Evolutionary conservation across 2,888 invertebrate genomes (phyloP), one percentile per base, ranked within the genome.

Genomic region (Rhorus exstirpatorius): DNA sequence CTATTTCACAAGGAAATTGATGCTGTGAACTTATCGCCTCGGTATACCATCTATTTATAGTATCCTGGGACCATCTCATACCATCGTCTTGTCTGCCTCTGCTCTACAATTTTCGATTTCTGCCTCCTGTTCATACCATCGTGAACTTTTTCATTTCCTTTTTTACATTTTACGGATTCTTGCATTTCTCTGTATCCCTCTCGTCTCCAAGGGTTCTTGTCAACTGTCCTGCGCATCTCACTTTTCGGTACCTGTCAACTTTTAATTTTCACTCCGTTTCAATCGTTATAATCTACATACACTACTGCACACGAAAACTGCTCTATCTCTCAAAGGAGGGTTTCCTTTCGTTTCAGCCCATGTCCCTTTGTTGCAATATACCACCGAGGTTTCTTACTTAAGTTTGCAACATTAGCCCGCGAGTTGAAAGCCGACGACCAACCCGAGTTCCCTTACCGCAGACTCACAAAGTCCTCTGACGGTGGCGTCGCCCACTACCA

Each of bases 371-470:
- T 65, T 38, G 65, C 49, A 41, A 51, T 60, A 77, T 67, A 55
- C 49, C 41, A 8, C 35, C 38, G 31, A 74, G 78, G 65, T 74
- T 81, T 67, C 81, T 78, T 65, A 71, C 63, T 67, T 58, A 53
- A 79, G 79, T 82, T 82, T 75, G 82, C 53, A 60, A 70, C 61
- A 68, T 82, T 72, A 76, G 75, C 74, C 65, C 49, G 58, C 79
- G 60, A 82, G 49, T 76, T 82, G 75, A 79, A 76, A 79, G 71
- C 46, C 65, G 46, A 58, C 65, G 79, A 82, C 65, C 51, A 51
- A 38, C 58, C 41, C 51, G 51, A 78, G 55, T 81, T 81, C 35
- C 68, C 70, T 63, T 26, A 35, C 44, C 19, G 19, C 58, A 60
- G 19, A 60, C 10, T 41, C 53, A 41, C 44, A 61, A 24, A 68